Evolutionary conservation across 35 echinoderm and acorn worm genomes (phyloP).

Genomic region (Patiria miniata): DNA sequence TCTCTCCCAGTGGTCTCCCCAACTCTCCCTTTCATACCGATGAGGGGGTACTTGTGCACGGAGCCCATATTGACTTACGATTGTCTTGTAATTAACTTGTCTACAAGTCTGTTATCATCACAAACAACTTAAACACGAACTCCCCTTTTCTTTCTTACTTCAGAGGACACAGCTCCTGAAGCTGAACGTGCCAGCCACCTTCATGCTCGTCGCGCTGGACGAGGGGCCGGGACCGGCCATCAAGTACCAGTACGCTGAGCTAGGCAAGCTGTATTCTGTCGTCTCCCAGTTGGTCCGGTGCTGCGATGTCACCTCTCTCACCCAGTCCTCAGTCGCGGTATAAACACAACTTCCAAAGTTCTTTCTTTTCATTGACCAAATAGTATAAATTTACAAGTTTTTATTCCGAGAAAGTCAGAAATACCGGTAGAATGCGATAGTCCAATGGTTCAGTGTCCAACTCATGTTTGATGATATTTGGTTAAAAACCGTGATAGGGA

Average conservation of each 20-base stretch:
- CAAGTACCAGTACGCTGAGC: conserved; percentile 99
- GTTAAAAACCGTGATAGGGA: no score
- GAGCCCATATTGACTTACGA: no score
- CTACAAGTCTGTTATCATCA: not conserved
- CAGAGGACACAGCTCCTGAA: conserved; percentile 95
- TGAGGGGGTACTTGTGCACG: no score
- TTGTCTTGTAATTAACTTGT: no score
- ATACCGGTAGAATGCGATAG: no score
- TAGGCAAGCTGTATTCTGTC: conserved; percentile 96
- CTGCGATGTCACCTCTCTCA: conserved; percentile 88
- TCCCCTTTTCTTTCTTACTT: conserved; percentile 12
- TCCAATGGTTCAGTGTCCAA: no score
- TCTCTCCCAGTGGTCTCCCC: no score
- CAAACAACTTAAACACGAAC: not conserved
- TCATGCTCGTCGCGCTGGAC: conserved; percentile 95
- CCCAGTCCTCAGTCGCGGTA: conserved; percentile 81
- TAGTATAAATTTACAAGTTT: not conserved
- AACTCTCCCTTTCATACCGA: no score
- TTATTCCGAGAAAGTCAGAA: not conserved
- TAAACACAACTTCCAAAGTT: not conserved
- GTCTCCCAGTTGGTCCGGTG: conserved; percentile 89
- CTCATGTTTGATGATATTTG: no score
- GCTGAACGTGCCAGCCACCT: conserved; percentile 90
- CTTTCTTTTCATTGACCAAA: no score
- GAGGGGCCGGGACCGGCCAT: conserved; percentile 96